Base-by-base conservation (phyloP, 1,140 invertebrate genomes). In the Cyclargus thomasi region DNA sequence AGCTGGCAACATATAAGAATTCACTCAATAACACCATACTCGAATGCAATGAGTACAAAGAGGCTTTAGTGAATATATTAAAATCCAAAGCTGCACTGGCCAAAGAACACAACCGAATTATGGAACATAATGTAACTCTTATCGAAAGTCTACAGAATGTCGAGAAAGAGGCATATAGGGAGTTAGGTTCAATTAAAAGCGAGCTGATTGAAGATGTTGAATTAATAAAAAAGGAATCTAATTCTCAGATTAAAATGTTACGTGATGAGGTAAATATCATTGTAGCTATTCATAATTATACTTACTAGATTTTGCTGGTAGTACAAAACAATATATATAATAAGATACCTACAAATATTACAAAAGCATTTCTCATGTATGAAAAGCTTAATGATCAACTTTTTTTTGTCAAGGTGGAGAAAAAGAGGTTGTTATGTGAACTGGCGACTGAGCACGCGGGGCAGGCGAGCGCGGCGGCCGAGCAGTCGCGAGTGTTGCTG, bases 131-230 rank as follows among this genome's bases (percentile, higher is more conserved):
- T 78, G 88, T 88, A 0, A 78, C 85, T 23, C 68, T 90, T 8
- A 87, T 90, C 17, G 88, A 90, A 73, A 88, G 86, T 70, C 77
- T 90, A 29, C 85, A 89, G 62, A 86, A 88, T 78, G 86, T 90
- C 1, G 88, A 90, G 67, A 87, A 82, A 59, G 86, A 89, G 68
- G 86, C 88, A 1, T 88, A 88, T 63, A 80, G 86, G 67, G 88
- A 90, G 78, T 70, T 90, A 0, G 86, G 86, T 14, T 73, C 85
- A 21, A 88, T 90, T 16, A 88, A 90, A 70, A 85, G 72, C 74
- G 88, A 90, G 72, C 80, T 89, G 0, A 87, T 90, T 64, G 88
- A 88, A 74, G 86, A 89, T 81, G 86, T 90, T 2, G 88, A 89
- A 67, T 63, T 90, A 21, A 66, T 90, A 11, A 90, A 87, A 67